A percentile compares a stretch with the other conserved stretches of the same genome.
Evolutionary conservation across 2,113 vertebrate genomes (phyloP).

Genomic region (Nyctibius bracteatus): DNA sequence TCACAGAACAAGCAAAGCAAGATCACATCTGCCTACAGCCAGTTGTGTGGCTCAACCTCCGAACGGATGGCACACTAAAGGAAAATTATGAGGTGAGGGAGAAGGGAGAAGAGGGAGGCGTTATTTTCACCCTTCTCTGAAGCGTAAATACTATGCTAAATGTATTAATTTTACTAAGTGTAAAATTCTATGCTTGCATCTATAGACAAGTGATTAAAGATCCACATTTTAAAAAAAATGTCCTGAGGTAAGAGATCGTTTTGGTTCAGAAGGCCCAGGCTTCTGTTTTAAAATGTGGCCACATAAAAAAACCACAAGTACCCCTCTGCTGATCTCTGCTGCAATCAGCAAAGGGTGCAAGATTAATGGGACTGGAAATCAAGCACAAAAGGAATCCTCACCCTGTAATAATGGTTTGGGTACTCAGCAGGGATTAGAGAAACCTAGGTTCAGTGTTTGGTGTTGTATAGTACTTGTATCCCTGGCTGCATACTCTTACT

Average conservation of each 20-base stretch:
- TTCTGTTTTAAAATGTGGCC: background rate
- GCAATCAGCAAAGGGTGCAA: constrained; percentile 21
- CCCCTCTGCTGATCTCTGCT: background rate
- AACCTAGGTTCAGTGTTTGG: background rate
- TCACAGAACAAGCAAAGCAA: background rate
- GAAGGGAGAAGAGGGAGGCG: background rate
- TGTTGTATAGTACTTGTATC: background rate
- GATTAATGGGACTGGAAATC: constrained; percentile 25
- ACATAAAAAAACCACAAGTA: background rate
- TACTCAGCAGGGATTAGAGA: constrained; percentile 2
- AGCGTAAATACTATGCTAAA: background rate
- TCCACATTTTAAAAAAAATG: background rate
- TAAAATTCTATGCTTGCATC: background rate
- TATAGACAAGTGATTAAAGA: background rate
- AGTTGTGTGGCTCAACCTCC: background rate
- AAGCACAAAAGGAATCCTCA: constrained; percentile 23
- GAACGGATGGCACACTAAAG: background rate
- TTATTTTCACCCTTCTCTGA: background rate
- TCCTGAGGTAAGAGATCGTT: background rate
- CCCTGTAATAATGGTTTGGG: background rate
- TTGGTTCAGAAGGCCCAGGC: background rate
- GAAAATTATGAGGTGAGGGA: background rate
- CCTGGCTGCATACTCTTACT: background rate
- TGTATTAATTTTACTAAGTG: background rate
- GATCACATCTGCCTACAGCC: background rate